Evolutionary conservation across 1,140 invertebrate species (phyloP).

Genomic region (Stenopsyche tienmushanensis): DNA sequence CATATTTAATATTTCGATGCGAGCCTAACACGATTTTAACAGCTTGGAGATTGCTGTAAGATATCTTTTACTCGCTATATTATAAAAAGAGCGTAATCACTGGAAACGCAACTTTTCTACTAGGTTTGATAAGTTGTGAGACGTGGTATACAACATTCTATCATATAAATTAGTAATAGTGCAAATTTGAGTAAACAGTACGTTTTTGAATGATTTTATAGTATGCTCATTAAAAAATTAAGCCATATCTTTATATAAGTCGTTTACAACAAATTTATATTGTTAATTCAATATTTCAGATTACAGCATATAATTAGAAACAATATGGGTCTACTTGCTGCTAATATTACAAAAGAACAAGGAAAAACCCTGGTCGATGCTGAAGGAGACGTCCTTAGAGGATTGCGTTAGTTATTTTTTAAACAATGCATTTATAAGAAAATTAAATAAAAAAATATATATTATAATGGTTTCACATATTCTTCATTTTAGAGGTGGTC

Average conservation of each 20-base stretch:
- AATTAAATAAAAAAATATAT: background rate
- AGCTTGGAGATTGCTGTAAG: background rate
- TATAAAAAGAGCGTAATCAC: no score
- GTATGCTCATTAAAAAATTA: background rate
- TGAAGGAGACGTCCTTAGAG: slow-evolving; percentile 96
- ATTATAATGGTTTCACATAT: background rate
- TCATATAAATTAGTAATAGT: background rate
- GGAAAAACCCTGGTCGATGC: slow-evolving; percentile 97
- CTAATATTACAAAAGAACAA: slow-evolving; percentile 93
- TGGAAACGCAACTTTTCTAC: no score
- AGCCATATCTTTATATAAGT: background rate
- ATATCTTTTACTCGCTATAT: slow-evolving; percentile 1
- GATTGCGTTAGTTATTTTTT: slow-evolving; percentile 79
- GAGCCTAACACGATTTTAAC: background rate
- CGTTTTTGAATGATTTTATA: no score
- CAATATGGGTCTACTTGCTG: slow-evolving; percentile 83
- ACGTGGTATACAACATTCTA: background rate
- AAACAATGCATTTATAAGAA: no score
- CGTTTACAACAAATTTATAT: background rate
- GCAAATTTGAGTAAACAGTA: no score
- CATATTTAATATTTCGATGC: background rate
- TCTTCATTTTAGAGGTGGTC: slow-evolving; percentile 83
- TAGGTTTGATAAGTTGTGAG: background rate
- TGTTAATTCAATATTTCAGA: slow-evolving; percentile 42
- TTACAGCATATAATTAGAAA: slow-evolving; percentile 62